phyloP scores from a whole-genome alignment of 37 sponge, comb jelly and placozoan species.

The Beroe ovata region DNA sequence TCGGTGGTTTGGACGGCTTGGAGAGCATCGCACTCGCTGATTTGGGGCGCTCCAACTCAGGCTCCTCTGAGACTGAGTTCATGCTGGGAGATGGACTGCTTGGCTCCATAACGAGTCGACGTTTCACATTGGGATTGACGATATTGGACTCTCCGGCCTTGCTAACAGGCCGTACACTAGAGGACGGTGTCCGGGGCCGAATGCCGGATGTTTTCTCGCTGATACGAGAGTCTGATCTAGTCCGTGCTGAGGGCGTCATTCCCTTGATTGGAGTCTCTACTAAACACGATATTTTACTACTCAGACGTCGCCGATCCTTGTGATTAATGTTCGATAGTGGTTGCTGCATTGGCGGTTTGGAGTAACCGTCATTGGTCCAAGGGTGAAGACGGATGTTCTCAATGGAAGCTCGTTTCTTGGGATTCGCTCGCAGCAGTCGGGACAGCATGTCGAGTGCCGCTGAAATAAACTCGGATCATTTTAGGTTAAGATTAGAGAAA shows the following conservation, averaged over 20 bases:
- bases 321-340: slow-evolving; percentile 53
- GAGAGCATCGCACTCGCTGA: slow-evolving; percentile 57
- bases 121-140: background rate
- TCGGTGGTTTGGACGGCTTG: slow-evolving; percentile 60
- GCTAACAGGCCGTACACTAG: background rate
- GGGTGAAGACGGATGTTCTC: slow-evolving; percentile 74
- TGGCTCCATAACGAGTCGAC: slow-evolving; percentile 53
- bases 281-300: slow-evolving; percentile 65
- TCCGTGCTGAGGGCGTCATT: slow-evolving; percentile 3
- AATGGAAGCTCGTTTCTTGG: slow-evolving; percentile 70
- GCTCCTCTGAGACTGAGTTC: slow-evolving; percentile 42
- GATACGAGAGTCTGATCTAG: slow-evolving; percentile 41
- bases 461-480: slow-evolving; percentile 7
- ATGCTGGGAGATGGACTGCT: slow-evolving; percentile 11
- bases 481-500: too few species aligned
- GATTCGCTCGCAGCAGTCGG: slow-evolving; percentile 66
- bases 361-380: slow-evolving; percentile 72
- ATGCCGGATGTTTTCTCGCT: background rate
- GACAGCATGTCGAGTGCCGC: slow-evolving; percentile 51
- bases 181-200: background rate
- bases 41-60: slow-evolving; percentile 32
- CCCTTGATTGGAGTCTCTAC: slow-evolving; percentile 35
- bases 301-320: slow-evolving; percentile 56
- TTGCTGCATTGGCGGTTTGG: slow-evolving; percentile 62
- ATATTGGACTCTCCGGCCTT: background rate